A percentile compares a stretch with the other conserved stretches of the same genome.
These are phyloP conservation scores for Cetoscarus ocellatus DNA, from an alignment of 2,797 vertebrate genomes.

Conservation along the genomic window DNA sequence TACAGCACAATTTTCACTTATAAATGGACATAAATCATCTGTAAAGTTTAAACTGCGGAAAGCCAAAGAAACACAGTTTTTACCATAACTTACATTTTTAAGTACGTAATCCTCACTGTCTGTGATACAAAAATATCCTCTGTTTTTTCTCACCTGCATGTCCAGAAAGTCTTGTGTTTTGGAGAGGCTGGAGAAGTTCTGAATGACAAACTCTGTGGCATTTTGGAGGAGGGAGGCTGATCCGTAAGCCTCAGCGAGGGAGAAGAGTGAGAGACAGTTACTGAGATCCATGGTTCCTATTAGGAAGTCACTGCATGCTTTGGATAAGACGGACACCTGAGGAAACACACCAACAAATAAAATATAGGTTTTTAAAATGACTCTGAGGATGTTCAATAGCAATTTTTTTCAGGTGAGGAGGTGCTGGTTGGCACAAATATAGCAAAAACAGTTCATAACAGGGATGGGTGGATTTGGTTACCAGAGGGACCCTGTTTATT, in stretches of 20 bases:
- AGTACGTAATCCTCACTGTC: not conserved
- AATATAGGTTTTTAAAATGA: fast-evolving
- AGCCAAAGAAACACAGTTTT: too few species aligned
- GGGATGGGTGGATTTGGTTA: too few species aligned
- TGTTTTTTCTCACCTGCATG: conserved; percentile 79
- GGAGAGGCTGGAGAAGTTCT: conserved; percentile 89
- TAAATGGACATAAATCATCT: too few species aligned
- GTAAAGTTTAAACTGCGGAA: too few species aligned
- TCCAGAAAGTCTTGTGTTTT: conserved; percentile 92
- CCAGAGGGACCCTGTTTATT: too few species aligned
- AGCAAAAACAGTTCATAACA: not conserved
- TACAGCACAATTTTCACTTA: too few species aligned
- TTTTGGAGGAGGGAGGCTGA: conserved; percentile 86
- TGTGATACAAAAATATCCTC: not conserved
- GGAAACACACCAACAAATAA: conserved; percentile 61
- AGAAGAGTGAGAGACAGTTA: conserved; percentile 93
- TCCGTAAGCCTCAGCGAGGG: conserved; percentile 93
- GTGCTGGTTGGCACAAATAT: not conserved
- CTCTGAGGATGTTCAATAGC: not conserved
- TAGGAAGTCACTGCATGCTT: conserved; percentile 96
- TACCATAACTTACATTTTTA: too few species aligned
- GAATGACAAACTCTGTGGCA: conserved; percentile 88
- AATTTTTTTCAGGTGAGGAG: not conserved
- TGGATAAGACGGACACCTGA: conserved; percentile 90
- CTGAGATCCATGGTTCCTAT: conserved; percentile 90